These are phyloP conservation scores for Virgularia gustaviana DNA, from an alignment of 92 coral and sea anemone species.

Conservation along the genomic window DNA sequence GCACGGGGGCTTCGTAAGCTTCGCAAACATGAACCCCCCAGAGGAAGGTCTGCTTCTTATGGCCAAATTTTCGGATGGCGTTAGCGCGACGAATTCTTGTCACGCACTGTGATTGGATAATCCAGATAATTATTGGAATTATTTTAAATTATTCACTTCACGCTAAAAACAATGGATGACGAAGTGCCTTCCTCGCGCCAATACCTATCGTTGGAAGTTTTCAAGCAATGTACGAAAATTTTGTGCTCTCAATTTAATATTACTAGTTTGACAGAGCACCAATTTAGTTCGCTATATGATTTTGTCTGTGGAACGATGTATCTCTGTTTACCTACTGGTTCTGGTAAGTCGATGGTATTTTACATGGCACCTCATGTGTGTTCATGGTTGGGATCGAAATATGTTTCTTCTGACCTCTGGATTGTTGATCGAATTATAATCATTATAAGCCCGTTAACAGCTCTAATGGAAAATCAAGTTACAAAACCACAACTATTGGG, in stretches of 20 bases:
- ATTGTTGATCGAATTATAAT: constrained; percentile 7
- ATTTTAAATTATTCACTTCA: too few species aligned
- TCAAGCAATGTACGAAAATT: background rate
- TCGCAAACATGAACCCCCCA: constrained; percentile 1
- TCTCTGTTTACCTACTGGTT: constrained; percentile 27
- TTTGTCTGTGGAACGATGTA: constrained; percentile 18
- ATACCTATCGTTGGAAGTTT: background rate
- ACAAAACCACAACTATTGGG: background rate
- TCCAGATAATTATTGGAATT: background rate
- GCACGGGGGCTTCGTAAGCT: background rate
- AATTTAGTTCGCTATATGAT: background rate
- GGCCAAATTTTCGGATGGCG: background rate
- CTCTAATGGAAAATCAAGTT: constrained; percentile 37
- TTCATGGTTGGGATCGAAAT: constrained; percentile 18
- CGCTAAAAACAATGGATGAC: background rate
- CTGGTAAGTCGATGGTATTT: constrained; percentile 7
- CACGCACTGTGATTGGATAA: background rate
- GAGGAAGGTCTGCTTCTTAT: background rate
- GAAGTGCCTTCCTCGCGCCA: background rate
- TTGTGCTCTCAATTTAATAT: too few species aligned
- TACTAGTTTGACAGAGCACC: background rate
- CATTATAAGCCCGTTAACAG: constrained; percentile 22
- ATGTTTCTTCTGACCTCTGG: background rate
- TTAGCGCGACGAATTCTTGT: background rate
- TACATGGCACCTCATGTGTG: constrained; percentile 38